Evolutionary conservation across 2,797 vertebrate genomes (phyloP).

Genomic region (Austrolebias charrua): DNA sequence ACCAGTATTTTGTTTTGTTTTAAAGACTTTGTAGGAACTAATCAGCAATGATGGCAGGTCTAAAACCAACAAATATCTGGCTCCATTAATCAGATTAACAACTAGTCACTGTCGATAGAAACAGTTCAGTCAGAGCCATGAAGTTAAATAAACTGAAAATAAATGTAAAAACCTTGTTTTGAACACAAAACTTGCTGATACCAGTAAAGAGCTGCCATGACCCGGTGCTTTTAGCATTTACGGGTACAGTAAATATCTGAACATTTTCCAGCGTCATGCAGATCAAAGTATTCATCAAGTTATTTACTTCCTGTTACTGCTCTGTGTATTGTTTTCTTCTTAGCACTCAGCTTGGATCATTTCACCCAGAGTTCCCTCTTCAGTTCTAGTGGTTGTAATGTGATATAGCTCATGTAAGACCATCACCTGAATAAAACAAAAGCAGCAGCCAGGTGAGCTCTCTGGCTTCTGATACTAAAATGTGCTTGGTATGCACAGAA

Average conservation of each 20-base stretch:
- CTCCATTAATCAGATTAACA: background rate
- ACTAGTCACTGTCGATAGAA: background rate
- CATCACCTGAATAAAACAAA: background rate
- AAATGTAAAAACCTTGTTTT: background rate
- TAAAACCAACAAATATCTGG: too few relatives aligned
- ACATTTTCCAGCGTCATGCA: background rate
- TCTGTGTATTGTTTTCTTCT: too few relatives aligned
- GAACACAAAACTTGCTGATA: background rate
- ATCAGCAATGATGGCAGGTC: too few relatives aligned
- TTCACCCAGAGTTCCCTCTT: background rate
- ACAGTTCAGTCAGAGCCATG: background rate
- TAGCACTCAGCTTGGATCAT: too few relatives aligned
- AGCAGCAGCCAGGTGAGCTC: background rate
- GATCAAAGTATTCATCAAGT: background rate
- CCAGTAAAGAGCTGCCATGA: background rate
- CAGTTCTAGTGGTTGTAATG: background rate
- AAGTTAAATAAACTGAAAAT: background rate
- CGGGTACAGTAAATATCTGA: background rate
- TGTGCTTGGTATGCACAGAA: background rate
- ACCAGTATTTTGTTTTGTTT: too few relatives aligned
- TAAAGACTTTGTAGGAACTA: too few relatives aligned
- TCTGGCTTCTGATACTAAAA: background rate
- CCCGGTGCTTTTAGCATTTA: background rate
- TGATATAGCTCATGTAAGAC: background rate
- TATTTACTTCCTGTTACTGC: conserved; percentile 3